These are phyloP conservation scores for Leptopterna dolabrata DNA, from an alignment of 2,888 invertebrate genomes.

Conservation along the genomic window DNA sequence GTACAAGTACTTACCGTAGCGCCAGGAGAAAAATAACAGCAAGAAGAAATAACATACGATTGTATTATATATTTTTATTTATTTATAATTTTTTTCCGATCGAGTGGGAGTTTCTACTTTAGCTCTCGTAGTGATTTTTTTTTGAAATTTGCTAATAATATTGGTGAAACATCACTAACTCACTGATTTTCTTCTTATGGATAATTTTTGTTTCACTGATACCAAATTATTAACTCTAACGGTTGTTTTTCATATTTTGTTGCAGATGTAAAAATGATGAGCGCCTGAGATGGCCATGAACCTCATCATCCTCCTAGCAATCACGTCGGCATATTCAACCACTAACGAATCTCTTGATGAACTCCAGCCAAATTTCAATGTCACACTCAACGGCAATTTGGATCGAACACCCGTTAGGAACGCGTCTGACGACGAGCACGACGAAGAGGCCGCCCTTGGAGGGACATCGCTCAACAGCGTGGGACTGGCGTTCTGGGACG, in stretches of 20 bases:
- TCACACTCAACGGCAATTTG: neutral
- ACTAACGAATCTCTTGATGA: slow-evolving; percentile 7
- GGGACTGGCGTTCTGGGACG: slow-evolving; percentile 7
- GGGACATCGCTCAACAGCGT: neutral
- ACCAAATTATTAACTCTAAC: too few relatives aligned
- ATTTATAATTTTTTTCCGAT: too few relatives aligned
- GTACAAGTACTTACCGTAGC: too few relatives aligned
- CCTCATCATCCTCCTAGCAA: slow-evolving; percentile 29
- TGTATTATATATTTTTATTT: too few relatives aligned
- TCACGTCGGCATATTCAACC: slow-evolving; percentile 10
- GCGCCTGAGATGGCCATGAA: slow-evolving; percentile 43
- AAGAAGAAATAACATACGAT: too few relatives aligned
- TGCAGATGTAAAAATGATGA: slow-evolving; percentile 39
- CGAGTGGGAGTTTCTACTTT: too few relatives aligned
- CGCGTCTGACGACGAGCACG: neutral
- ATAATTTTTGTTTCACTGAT: too few relatives aligned
- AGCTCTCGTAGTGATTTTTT: too few relatives aligned
- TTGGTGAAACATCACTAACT: too few relatives aligned
- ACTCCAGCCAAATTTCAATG: neutral
- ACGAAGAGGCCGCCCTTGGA: neutral
- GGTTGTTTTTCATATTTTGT: slow-evolving; percentile 4
- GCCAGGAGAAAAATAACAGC: too few relatives aligned
- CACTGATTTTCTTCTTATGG: too few relatives aligned
- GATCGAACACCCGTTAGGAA: neutral
- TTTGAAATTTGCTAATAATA: too few relatives aligned